Evolutionary conservation across 2,888 invertebrate genomes (phyloP).

Genomic region (Nebria brevicollis): DNA sequence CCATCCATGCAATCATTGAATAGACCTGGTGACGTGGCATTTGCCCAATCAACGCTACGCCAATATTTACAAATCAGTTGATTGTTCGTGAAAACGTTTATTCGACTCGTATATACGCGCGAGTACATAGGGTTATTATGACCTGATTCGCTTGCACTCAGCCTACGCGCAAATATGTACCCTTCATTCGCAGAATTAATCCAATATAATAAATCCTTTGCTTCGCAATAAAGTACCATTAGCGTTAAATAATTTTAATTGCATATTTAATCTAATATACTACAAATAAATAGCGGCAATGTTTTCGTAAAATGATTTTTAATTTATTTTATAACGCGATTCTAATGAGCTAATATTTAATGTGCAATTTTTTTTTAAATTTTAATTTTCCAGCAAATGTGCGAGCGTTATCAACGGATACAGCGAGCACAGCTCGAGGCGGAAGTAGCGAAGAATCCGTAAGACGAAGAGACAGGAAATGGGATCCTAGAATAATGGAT

Average conservation of each 20-base stretch:
- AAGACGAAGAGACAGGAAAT: background rate
- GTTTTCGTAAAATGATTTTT: no score
- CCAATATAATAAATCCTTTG: background rate
- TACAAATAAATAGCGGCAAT: no score
- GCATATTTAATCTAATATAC: no score
- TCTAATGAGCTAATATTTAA: no score
- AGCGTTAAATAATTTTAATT: no score
- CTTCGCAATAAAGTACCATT: no score
- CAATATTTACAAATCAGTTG: slow-evolving; percentile 43
- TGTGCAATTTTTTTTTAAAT: background rate
- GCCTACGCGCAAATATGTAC: slow-evolving; percentile 24
- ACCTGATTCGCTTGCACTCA: slow-evolving; percentile 9
- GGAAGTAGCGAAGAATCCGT: slow-evolving; percentile 35
- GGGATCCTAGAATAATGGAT: slow-evolving; percentile 32
- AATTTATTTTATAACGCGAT: no score
- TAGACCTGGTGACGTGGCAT: slow-evolving; percentile 26
- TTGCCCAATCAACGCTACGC: slow-evolving; percentile 34
- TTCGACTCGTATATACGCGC: background rate
- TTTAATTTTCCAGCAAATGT: slow-evolving; percentile 5
- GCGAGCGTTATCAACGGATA: slow-evolving; percentile 30
- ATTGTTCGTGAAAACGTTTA: slow-evolving; percentile 16
- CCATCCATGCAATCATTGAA: background rate
- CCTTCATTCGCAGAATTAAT: slow-evolving; percentile 31
- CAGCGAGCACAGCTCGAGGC: slow-evolving; percentile 37
- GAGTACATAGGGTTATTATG: background rate